Evolutionary conservation across 2,113 vertebrate genomes (phyloP).

Genomic region (Emydura subglobosa): DNA sequence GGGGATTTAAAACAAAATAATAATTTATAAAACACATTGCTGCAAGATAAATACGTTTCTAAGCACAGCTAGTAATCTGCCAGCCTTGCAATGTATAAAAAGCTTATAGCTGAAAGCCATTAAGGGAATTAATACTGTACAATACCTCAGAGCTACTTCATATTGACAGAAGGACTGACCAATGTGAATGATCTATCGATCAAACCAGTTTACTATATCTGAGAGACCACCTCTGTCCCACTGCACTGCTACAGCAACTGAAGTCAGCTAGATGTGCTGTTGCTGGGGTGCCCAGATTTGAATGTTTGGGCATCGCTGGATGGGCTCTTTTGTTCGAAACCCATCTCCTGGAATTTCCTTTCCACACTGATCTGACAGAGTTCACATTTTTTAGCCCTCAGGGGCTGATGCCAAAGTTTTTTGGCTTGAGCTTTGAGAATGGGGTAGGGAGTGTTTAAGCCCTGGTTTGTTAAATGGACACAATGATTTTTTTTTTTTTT

Average conservation of each 20-base stretch:
- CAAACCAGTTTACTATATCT: neutral
- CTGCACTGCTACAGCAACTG: neutral
- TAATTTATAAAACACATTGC: slow-evolving; percentile 45
- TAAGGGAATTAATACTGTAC: slow-evolving; percentile 44
- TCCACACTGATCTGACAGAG: neutral
- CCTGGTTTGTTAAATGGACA: neutral
- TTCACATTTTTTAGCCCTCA: neutral
- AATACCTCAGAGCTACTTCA: neutral
- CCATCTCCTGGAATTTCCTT: neutral
- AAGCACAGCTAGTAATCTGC: slow-evolving; percentile 25
- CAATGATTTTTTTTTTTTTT: rapidly evolving
- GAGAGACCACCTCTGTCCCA: neutral
- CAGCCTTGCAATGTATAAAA: slow-evolving; percentile 20
- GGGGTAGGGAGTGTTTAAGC: rapidly evolving
- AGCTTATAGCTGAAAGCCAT: slow-evolving; percentile 45
- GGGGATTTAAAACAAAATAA: slow-evolving; percentile 32
- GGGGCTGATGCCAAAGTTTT: neutral
- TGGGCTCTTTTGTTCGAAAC: neutral
- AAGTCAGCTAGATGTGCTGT: neutral
- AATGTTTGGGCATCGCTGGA: neutral
- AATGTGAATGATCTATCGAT: neutral
- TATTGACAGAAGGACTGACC: neutral
- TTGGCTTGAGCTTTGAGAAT: neutral
- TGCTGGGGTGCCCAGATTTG: neutral
- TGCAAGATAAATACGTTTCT: slow-evolving; percentile 53